Base-by-base conservation (phyloP, 1,140 invertebrate species). In the Stegodyphus mimosarum region DNA sequence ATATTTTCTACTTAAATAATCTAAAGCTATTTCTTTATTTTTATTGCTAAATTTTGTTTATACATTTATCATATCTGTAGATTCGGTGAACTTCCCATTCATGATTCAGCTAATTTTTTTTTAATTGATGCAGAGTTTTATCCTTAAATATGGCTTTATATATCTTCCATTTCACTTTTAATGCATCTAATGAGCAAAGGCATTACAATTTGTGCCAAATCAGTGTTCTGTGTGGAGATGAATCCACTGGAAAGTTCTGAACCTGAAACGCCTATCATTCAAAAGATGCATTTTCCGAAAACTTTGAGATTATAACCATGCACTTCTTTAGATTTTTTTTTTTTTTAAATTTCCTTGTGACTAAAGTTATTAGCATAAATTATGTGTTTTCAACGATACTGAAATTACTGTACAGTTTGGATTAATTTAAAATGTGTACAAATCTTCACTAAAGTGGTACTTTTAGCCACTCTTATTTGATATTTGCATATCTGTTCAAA, bases 401-500 rank as follows among this genome's bases (percentile, higher is more conserved):
- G 70, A 81, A 81, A 73, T 81, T 72, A 73, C 60, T 84, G 81
- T 84, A 84, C 81, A 75, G 81, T 84, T 84, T 18, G 49, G 18
- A 72, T 81, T 81, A 72, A 81, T 81, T 81, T 81, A 81, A 81
- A 72, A 81, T 51, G 17, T 84, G 72, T 84, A 84, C 81, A 84
- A 84, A 84, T 74, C 64, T 84, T 72, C 72, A 84, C 72, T 70
- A 64, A 60, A 75, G 81, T 84, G 81, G 81, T 84, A 83, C 74
- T 84, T 84, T 75, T 67, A 67, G 55, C 81, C 73, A 84, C 81
- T 76, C 71, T 84, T 84, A 84, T 84, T 84, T 84, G 66, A 63
- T 84, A 84, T 69, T 69, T 84, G 81, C 81, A 84, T 75, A 84
- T 84, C 81, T 84, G 81, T 84, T 83, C 51, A 84, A 64, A 84